Evolutionary conservation across 1,140 invertebrate genomes (phyloP).

Genomic region (Sarcophaga peregrina): DNA sequence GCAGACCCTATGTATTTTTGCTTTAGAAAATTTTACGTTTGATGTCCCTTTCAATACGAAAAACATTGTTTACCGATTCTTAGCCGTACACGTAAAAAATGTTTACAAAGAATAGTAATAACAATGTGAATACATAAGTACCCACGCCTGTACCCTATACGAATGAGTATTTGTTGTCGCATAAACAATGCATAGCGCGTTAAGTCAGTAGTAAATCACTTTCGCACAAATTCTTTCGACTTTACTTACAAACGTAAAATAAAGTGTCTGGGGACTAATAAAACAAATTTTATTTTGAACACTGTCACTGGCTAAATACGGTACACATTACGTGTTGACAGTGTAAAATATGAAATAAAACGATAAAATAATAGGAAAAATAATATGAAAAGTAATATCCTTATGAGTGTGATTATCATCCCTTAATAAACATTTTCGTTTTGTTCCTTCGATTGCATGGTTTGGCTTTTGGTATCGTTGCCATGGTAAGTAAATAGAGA

Average conservation of each 20-base stretch:
- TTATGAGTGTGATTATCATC: not conserved
- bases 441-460: too few species aligned
- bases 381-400: not conserved
- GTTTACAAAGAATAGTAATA: too few species aligned
- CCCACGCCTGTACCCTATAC: too few species aligned
- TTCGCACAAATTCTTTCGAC: slow-evolving; percentile 48
- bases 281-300: slow-evolving; percentile 53
- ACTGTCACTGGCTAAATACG: not conserved
- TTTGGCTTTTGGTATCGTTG: too few species aligned
- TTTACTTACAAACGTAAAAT: slow-evolving; percentile 26
- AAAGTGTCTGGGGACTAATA: slow-evolving; percentile 64
- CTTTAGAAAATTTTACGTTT: too few species aligned
- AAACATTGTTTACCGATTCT: not conserved
- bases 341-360: slow-evolving; percentile 37
- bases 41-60: too few species aligned
- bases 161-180: too few species aligned
- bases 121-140: too few species aligned
- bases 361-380: not conserved
- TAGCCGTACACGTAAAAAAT: not conserved
- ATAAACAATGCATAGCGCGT: slow-evolving; percentile 24
- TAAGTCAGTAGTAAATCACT: slow-evolving; percentile 33
- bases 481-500: not conserved
- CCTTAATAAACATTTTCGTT: too few species aligned
- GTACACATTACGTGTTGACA: slow-evolving; percentile 60
- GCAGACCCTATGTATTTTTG: too few species aligned